phyloP scores from a whole-genome alignment of 2,113 vertebrate species.

The Onychorhynchus coronatus region DNA sequence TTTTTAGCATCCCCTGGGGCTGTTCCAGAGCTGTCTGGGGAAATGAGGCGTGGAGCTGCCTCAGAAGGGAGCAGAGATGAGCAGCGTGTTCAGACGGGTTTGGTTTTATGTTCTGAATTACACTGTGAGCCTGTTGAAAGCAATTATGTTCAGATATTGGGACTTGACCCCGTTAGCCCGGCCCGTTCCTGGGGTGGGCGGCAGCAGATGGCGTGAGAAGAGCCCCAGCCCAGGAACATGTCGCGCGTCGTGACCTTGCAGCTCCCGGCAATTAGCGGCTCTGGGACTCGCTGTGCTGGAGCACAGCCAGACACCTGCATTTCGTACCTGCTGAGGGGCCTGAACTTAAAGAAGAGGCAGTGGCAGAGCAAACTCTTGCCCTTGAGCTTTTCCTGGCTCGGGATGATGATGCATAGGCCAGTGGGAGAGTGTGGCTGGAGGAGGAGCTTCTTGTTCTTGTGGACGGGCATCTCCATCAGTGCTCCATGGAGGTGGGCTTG shows the following conservation, averaged over 20 bases:
- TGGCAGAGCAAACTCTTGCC: neutral
- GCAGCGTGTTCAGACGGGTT: neutral
- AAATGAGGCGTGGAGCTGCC: neutral
- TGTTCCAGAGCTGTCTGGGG: neutral
- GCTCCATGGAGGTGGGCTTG: rapidly evolving
- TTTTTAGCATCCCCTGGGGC: neutral
- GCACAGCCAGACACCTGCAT: neutral
- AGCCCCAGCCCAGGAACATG: neutral
- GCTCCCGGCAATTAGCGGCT: neutral
- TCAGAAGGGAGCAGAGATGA: rapidly evolving
- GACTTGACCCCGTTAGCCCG: neutral
- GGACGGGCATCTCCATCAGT: rapidly evolving
- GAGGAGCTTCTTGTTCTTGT: neutral
- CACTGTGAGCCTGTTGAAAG: neutral
- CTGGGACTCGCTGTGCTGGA: neutral
- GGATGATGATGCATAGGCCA: rapidly evolving
- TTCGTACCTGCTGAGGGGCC: neutral
- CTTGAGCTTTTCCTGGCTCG: neutral
- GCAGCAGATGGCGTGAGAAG: constrained; percentile 1
- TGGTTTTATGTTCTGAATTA: neutral
- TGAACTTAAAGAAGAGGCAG: neutral
- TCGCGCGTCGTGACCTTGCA: neutral
- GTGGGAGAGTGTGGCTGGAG: neutral
- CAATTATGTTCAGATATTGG: rapidly evolving
- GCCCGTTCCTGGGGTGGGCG: neutral